Percentiles rank a stretch among this genome's conserved stretches.
phyloP scores from a whole-genome alignment of 2,797 vertebrate genomes.

The Stomatorhinus walkeri region DNA sequence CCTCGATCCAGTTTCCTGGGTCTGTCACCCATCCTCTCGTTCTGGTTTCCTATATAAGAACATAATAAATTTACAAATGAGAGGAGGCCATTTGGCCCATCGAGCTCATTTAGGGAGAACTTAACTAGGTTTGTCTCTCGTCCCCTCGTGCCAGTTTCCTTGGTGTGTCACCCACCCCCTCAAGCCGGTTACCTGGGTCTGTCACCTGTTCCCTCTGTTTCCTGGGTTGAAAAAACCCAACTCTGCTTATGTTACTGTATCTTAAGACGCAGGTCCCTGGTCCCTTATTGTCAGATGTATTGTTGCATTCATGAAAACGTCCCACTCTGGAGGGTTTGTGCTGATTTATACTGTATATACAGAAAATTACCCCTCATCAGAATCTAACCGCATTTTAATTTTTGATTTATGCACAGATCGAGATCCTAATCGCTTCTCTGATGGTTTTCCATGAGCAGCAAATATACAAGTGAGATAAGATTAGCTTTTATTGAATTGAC shows the following conservation, averaged over 20 bases:
- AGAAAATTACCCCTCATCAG: background rate
- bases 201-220: background rate
- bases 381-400: constrained; percentile 6
- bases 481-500: background rate
- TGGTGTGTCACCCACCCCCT: background rate
- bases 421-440: background rate
- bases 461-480: background rate
- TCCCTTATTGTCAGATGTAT: background rate
- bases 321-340: background rate
- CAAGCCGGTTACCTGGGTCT: background rate
- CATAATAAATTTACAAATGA: too few species aligned
- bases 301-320: background rate
- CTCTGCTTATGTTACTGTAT: background rate
- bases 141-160: background rate
- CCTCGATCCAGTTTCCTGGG: background rate
- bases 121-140: background rate
- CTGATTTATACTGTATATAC: background rate
- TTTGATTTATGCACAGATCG: background rate
- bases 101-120: too few species aligned
- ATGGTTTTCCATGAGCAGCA: constrained; percentile 15
- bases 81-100: too few species aligned
- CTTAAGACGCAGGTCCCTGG: background rate
- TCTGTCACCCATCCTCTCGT: too few species aligned
- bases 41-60: too few species aligned
- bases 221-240: background rate